phyloP scores from a whole-genome alignment of 2,888 invertebrate genomes.

The Tachina lurida region DNA sequence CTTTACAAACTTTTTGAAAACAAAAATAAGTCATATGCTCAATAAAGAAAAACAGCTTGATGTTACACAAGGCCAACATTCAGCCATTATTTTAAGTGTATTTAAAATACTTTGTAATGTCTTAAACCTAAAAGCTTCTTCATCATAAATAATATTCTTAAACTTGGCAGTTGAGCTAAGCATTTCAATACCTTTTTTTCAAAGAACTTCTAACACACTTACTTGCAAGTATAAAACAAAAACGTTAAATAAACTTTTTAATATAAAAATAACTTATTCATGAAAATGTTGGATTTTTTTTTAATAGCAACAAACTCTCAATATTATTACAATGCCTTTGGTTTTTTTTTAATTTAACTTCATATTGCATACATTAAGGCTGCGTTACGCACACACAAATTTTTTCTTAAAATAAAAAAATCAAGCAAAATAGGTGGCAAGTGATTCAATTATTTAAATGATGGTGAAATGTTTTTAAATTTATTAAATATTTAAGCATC shows the following conservation, averaged over 20 bases:
- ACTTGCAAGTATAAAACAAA: not conserved
- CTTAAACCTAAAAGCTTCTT: not conserved
- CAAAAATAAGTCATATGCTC: not conserved
- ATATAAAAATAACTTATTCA: slow-evolving; percentile 55
- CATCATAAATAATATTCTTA: not conserved
- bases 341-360: slow-evolving; percentile 22
- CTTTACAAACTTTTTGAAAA: not conserved
- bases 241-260: slow-evolving; percentile 44
- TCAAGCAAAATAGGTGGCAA: not conserved
- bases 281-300: slow-evolving; percentile 44
- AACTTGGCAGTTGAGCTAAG: slow-evolving; percentile 5
- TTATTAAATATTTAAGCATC: slow-evolving; percentile 31
- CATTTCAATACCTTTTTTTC: not conserved
- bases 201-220: slow-evolving; percentile 1
- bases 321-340: not conserved
- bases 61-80: not conserved
- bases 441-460: slow-evolving; percentile 21
- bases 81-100: not conserved
- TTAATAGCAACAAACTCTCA: not conserved
- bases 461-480: slow-evolving; percentile 6
- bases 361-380: slow-evolving; percentile 59
- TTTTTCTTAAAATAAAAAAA: not conserved
- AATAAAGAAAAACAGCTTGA: not conserved
- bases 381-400: not conserved
- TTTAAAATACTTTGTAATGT: not conserved